Conservation (phyloP, 2,797 vertebrate genomes). For the Sebastes minor region DNA sequence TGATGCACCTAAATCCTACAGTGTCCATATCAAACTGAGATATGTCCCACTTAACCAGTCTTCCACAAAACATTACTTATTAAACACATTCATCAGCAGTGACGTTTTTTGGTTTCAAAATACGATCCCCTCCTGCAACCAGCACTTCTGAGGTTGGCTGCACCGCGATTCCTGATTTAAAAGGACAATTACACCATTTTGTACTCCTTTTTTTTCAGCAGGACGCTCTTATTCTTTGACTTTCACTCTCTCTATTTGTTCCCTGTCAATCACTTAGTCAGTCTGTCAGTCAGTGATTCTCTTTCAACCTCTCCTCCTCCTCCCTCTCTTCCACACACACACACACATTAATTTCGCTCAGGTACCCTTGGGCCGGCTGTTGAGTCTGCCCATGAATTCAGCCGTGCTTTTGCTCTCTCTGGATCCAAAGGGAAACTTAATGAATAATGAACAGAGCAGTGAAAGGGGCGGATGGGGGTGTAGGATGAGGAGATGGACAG, state of each 20-base stretch:
- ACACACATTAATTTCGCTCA: constrained; percentile 50
- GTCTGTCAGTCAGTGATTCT: constrained; percentile 26
- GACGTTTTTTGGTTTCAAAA: background rate
- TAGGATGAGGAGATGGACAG: constrained; percentile 34
- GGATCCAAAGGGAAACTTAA: constrained; percentile 67
- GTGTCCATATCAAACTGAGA: background rate
- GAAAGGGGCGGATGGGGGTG: constrained; percentile 38
- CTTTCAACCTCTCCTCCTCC: background rate
- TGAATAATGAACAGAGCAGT: constrained; percentile 78
- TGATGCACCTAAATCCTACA: background rate
- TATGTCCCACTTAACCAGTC: background rate
- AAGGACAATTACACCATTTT: constrained; percentile 25
- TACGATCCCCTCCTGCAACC: constrained; percentile 8
- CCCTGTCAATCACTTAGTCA: constrained; percentile 31
- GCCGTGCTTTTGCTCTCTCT: constrained; percentile 56
- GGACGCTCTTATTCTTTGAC: background rate
- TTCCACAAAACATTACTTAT: background rate
- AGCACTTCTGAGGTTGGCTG: constrained; percentile 12
- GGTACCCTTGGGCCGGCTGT: constrained; percentile 71
- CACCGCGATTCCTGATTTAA: constrained; percentile 6
- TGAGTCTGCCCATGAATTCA: constrained; percentile 60
- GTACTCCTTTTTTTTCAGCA: background rate
- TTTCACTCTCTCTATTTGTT: constrained; percentile 1
- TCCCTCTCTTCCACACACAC: background rate
- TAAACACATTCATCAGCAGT: background rate